Conservation (phyloP, 2,797 vertebrate species). For the Lateolabrax maculatus region DNA sequence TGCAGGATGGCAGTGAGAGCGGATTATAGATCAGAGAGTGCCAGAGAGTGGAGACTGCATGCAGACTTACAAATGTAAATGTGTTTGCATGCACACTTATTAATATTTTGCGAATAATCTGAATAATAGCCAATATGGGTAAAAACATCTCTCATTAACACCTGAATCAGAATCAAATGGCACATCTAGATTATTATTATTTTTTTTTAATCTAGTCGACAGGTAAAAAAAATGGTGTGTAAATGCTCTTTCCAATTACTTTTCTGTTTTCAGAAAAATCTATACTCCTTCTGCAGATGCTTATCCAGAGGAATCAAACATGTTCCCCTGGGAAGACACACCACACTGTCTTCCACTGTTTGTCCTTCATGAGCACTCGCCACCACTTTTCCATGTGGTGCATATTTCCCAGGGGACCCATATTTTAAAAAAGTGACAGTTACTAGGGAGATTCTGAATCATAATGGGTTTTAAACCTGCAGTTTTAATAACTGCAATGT, state of each 20-base stretch:
- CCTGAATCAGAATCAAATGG: neutral
- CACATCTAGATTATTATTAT: too few relatives aligned
- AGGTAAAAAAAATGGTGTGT: neutral
- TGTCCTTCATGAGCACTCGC: constrained; percentile 6
- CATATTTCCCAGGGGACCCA: constrained; percentile 7
- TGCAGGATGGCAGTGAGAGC: constrained; percentile 43
- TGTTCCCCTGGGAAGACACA: neutral
- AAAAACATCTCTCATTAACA: neutral
- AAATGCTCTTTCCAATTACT: constrained; percentile 18
- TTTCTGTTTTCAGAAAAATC: constrained; percentile 12
- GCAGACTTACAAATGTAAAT: neutral
- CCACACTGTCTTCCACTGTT: constrained; percentile 8
- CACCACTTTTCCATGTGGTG: constrained; percentile 12
- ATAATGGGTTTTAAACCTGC: constrained; percentile 11
- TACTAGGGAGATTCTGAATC: constrained; percentile 9
- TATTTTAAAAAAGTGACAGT: constrained; percentile 22
- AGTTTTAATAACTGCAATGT: constrained; percentile 17
- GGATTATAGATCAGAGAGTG: constrained; percentile 57
- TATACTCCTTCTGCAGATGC: constrained; percentile 7
- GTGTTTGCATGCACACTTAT: neutral
- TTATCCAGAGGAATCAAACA: neutral
- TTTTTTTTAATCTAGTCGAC: neutral
- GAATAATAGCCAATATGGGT: neutral
- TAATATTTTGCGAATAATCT: neutral
- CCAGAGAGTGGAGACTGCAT: constrained; percentile 31